Conservation (phyloP, 37 sponge, comb jelly and placozoan genomes). For the Aplysina aerophoba region DNA sequence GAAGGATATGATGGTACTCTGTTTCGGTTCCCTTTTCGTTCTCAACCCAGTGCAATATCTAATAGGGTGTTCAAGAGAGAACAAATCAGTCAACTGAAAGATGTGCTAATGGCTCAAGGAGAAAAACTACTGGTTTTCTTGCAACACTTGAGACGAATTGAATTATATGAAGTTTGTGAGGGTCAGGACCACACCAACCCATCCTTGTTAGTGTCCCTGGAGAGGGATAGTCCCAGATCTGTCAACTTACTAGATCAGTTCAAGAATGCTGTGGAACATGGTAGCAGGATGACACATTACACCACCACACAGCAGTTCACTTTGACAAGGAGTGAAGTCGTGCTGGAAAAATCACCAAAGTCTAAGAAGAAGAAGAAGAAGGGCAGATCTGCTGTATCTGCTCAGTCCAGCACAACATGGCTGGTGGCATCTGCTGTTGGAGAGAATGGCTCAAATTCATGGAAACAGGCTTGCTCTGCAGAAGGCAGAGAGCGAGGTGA, state of each 20-base stretch:
- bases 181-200: neutral
- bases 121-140: conserved; percentile 60
- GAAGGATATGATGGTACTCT: conserved; percentile 69
- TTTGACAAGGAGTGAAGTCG: too few species aligned
- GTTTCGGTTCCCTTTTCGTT: conserved; percentile 78
- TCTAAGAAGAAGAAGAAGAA: neutral
- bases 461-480: conserved; percentile 22
- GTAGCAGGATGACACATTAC: too few species aligned
- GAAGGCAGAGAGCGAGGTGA: conserved; percentile 14
- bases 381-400: neutral
- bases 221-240: neutral
- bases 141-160: conserved; percentile 48
- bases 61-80: neutral
- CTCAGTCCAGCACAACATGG: conserved; percentile 8
- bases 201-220: neutral
- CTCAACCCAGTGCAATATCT: conserved; percentile 43
- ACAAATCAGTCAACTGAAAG: conserved; percentile 17
- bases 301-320: too few species aligned
- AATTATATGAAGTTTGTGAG: conserved; percentile 41
- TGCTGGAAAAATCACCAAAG: neutral
- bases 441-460: neutral
- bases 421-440: conserved; percentile 42
- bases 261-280: neutral
- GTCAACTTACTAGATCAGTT: neutral
- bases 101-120: conserved; percentile 32